Percentiles rank a stretch among this genome's conserved stretches.
These are phyloP conservation scores for Alligator mississippiensis DNA, from an alignment of 2,113 vertebrate species.

Conservation along the genomic window DNA sequence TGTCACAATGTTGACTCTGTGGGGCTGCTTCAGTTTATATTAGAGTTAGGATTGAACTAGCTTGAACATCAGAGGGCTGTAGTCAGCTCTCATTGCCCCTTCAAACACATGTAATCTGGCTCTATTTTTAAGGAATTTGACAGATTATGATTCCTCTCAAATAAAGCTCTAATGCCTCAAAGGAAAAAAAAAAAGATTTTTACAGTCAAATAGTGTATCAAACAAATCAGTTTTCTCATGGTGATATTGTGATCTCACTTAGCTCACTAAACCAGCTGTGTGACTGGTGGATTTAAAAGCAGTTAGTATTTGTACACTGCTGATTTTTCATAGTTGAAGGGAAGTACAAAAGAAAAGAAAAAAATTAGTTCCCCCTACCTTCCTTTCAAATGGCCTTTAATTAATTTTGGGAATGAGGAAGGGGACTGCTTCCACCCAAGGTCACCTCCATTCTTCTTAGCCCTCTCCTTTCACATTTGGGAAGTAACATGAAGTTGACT, in stretches of 20 bases:
- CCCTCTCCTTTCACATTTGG: neutral
- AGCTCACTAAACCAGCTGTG: neutral
- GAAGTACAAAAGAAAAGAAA: neutral
- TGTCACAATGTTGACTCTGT: neutral
- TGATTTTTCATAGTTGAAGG: neutral
- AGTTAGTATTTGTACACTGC: neutral
- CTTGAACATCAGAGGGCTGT: neutral
- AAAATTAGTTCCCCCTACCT: neutral
- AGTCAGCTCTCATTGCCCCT: neutral
- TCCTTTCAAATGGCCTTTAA: neutral
- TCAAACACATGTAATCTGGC: neutral
- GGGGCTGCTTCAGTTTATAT: neutral
- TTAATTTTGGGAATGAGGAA: neutral
- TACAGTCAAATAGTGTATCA: neutral
- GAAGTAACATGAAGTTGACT: no score
- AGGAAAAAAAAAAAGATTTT: neutral
- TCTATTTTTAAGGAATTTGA: neutral
- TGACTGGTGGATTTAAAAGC: no score
- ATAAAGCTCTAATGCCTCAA: neutral
- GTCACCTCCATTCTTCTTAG: neutral
- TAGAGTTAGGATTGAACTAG: neutral
- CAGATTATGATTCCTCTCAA: neutral
- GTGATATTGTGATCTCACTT: no score
- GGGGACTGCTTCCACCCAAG: neutral
- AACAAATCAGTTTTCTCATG: neutral